These are phyloP conservation scores for Enteromius mattozi DNA, from an alignment of 2,797 vertebrate species.

Conservation along the genomic window DNA sequence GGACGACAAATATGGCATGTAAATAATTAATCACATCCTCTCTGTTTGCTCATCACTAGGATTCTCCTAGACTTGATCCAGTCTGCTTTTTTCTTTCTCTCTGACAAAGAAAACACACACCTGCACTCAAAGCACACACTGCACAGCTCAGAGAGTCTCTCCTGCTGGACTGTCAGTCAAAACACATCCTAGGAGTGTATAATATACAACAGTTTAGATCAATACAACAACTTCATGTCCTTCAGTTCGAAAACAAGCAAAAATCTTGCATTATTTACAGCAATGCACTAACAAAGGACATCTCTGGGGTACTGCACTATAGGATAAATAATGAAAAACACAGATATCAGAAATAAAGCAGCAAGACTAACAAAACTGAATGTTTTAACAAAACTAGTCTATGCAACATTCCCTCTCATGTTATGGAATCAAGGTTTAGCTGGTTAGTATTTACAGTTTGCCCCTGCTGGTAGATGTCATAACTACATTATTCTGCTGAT, in stretches of 20 bases:
- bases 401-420: background rate
- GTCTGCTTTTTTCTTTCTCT: constrained; percentile 56
- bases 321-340: background rate
- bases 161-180: background rate
- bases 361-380: background rate
- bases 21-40: constrained; percentile 76
- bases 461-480: background rate
- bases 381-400: background rate
- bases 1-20: constrained; percentile 70
- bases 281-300: constrained; percentile 2
- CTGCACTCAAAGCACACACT: constrained; percentile 40
- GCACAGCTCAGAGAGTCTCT: constrained; percentile 17
- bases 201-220: background rate
- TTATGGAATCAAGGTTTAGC: background rate
- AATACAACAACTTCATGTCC: constrained; percentile 1
- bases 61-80: constrained; percentile 36
- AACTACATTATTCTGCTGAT: background rate
- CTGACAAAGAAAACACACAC: constrained; percentile 34
- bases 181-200: background rate
- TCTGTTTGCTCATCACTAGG: constrained; percentile 59
- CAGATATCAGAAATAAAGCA: background rate
- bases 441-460: background rate
- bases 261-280: constrained; percentile 17
- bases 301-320: background rate
- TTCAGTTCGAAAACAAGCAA: constrained; percentile 3